A percentile compares a stretch with the other conserved stretches of the same genome.
These are phyloP conservation scores for Scolanthus callimorphus DNA, from an alignment of 92 coral and sea anemone genomes.

Conservation along the genomic window DNA sequence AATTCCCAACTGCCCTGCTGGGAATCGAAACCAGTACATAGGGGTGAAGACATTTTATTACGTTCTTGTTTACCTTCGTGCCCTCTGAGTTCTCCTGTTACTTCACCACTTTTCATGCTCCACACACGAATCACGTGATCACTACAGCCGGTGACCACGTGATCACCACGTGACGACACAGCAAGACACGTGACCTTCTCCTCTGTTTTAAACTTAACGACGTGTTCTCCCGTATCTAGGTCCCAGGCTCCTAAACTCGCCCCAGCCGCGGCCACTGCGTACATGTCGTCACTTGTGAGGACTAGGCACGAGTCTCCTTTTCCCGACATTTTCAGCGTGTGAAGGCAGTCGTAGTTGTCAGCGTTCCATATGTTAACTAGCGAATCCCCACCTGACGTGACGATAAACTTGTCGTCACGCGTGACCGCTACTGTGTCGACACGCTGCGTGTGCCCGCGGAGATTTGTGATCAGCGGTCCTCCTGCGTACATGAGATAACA, in stretches of 20 bases:
- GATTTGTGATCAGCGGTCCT: slow-evolving; percentile 78
- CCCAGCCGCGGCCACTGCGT: slow-evolving; percentile 56
- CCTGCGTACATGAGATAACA: no score
- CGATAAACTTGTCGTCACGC: slow-evolving; percentile 60
- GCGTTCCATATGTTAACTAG: slow-evolving; percentile 76
- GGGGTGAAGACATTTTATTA: no score
- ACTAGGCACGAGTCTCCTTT: slow-evolving; percentile 63
- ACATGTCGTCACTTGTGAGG: slow-evolving; percentile 57
- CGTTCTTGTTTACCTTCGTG: no score
- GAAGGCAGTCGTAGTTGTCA: slow-evolving; percentile 68
- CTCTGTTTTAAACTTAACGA: slow-evolving; percentile 43
- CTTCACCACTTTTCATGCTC: slow-evolving; percentile 27
- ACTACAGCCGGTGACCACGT: slow-evolving; percentile 55
- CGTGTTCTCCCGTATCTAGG: slow-evolving; percentile 74
- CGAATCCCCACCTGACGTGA: slow-evolving; percentile 78
- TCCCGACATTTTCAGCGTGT: slow-evolving; percentile 62
- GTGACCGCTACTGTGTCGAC: slow-evolving; percentile 63
- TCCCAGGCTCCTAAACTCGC: slow-evolving; percentile 67
- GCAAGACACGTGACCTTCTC: slow-evolving; percentile 57
- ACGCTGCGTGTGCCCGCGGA: slow-evolving; percentile 78
- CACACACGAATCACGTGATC: slow-evolving; percentile 56
- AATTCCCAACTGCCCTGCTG: no score
- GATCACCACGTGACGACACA: slow-evolving; percentile 31
- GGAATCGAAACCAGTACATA: no score
- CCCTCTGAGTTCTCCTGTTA: slow-evolving; percentile 33